Base-by-base conservation (phyloP, 2,113 vertebrate genomes). In the Lipophrys pholis region DNA sequence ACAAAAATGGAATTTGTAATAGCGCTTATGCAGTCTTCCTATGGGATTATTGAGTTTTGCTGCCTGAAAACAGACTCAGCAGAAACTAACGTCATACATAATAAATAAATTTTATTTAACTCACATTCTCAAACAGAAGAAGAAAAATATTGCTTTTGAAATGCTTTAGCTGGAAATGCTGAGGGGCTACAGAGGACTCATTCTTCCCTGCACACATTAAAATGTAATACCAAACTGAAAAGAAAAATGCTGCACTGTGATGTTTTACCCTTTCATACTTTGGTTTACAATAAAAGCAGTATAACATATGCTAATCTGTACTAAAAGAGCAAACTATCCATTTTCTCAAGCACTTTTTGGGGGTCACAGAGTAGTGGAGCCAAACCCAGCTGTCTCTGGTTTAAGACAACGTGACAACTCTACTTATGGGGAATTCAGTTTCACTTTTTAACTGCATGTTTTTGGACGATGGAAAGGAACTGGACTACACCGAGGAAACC, bases 1-100 rank as follows among this genome's bases (percentile, higher is more conserved):
- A 15, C 11, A 58, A 30, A 30, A 30, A 35, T n/a, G 30, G 48
- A 68, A 73, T 72, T 75, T 11, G 38, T 63, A 48, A 76, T 15
- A 35, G 4, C 30, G 46, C 59, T 51, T 58, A 9, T 21, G 46
- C 12, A 50, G 11, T 49, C 9, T 7, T 43, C 16, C 40, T 39
- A 16, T 8, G 17, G 7, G 62, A 65, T 59, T 64, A 64, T 11
- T 60, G 35, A 52, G 48, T 53, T 43, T 43, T 11, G 10, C 46
- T 40, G 35, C 38, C 38, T 54, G 30, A 52, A 42, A 41, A 35
- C 7, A 56, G 40, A 12, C 8, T 40, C 6, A n/a, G 49, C 16
- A 30, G 14, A 45, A 53, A 10, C 10, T 43, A 55, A 72, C 72
- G 39, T 48, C n/a, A 3, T 36, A 56, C 39, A 35, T 3, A 67